A percentile compares a stretch with the other conserved stretches of the same genome.
These are phyloP conservation scores for Pectinophora gossypiella DNA, from an alignment of 1,140 invertebrate genomes.

Conservation along the genomic window DNA sequence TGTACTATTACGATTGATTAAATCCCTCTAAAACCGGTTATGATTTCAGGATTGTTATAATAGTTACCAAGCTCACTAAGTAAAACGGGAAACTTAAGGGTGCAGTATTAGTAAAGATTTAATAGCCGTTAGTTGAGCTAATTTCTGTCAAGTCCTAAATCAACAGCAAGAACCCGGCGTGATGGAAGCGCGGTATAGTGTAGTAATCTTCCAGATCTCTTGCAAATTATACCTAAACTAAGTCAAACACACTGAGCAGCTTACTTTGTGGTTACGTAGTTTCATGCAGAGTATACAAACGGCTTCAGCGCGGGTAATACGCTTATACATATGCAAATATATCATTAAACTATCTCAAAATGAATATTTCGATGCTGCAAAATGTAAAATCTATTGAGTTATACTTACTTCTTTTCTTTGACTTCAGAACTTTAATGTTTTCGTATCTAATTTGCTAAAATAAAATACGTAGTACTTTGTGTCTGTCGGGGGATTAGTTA, in stretches of 20 bases:
- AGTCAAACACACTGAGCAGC: conserved; percentile 40
- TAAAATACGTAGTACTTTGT: background rate
- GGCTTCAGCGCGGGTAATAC: background rate
- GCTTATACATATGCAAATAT: background rate
- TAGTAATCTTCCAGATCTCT: conserved; percentile 59
- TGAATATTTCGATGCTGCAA: background rate
- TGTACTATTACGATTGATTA: no score
- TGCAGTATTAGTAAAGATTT: conserved; percentile 16
- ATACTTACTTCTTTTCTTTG: background rate
- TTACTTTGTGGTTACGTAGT: conserved; percentile 25
- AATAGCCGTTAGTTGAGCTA: conserved; percentile 33
- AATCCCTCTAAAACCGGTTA: no score
- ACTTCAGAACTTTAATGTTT: conserved; percentile 26
- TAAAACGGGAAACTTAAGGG: background rate
- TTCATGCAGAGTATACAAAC: no score
- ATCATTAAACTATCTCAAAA: background rate
- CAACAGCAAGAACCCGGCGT: conserved; percentile 43
- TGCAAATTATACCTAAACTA: conserved; percentile 57
- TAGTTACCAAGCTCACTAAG: no score
- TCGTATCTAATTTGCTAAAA: conserved; percentile 25
- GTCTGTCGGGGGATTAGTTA: conserved; percentile 50
- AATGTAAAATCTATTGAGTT: background rate
- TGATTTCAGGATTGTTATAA: no score
- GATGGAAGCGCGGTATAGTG: conserved; percentile 35
- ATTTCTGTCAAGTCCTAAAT: conserved; percentile 60